A percentile compares a stretch with the other conserved stretches of the same genome.
Evolutionary conservation across 1,140 invertebrate genomes (phyloP).

Genomic region (Sminthurinus signatus): DNA sequence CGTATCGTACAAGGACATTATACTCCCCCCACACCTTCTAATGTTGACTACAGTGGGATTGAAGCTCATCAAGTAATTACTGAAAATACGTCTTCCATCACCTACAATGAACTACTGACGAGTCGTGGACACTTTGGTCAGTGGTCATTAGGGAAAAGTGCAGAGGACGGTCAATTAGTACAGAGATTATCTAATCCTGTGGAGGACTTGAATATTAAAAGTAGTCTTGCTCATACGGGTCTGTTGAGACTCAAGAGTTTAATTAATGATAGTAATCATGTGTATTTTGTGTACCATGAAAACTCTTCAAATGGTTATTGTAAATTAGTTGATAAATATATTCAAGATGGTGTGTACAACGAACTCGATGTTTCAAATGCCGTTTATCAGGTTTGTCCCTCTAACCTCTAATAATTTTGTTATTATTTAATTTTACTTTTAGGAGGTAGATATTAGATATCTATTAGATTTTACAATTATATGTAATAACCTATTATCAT

Average conservation of each 20-base stretch:
- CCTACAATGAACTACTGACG: background rate
- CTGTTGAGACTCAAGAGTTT: background rate
- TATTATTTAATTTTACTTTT: too few relatives aligned
- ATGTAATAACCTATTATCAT: too few relatives aligned
- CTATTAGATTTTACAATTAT: too few relatives aligned
- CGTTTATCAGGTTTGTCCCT: constrained; percentile 61
- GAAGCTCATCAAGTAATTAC: background rate
- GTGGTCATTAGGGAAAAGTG: background rate
- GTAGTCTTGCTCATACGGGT: constrained; percentile 8
- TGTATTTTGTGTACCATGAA: constrained; percentile 29
- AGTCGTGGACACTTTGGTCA: background rate
- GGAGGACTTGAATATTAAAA: background rate
- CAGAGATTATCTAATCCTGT: background rate
- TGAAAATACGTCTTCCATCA: background rate
- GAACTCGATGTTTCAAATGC: constrained; percentile 84
- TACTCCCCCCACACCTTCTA: background rate
- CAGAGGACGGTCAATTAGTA: background rate
- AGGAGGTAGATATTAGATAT: too few relatives aligned
- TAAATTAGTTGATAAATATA: constrained; percentile 8
- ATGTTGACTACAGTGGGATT: constrained; percentile 3
- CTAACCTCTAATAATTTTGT: too few relatives aligned
- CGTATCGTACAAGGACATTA: constrained; percentile 8
- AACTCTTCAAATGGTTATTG: background rate
- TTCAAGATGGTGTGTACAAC: constrained; percentile 58
- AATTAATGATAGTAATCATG: constrained; percentile 18